Conservation (phyloP, 2,113 vertebrate species). For the Trachemys scripta region DNA sequence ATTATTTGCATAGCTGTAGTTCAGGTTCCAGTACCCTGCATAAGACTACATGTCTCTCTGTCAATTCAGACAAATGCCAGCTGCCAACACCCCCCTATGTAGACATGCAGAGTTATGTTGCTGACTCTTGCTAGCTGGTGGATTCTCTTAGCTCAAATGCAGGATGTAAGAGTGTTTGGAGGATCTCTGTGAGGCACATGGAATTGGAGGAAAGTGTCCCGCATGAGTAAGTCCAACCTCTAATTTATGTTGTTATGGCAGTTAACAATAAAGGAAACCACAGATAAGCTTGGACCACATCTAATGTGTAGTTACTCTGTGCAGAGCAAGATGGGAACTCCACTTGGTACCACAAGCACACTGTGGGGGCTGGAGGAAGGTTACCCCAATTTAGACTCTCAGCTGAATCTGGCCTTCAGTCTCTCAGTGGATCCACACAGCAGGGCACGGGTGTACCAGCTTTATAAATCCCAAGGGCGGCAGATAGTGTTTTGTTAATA, state of each 20-base stretch:
- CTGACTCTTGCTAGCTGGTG: slow-evolving; percentile 13
- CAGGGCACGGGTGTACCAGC: slow-evolving; percentile 68
- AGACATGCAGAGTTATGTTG: slow-evolving; percentile 37
- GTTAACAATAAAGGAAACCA: not conserved
- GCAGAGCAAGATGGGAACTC: not conserved
- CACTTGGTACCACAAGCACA: not conserved
- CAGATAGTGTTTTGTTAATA: slow-evolving; percentile 79
- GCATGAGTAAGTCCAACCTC: not conserved
- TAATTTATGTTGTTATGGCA: not conserved
- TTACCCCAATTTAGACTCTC: not conserved
- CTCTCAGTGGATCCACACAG: slow-evolving; percentile 37
- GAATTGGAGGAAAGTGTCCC: not conserved
- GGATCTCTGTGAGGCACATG: not conserved
- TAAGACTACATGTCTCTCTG: not conserved
- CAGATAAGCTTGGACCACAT: not conserved
- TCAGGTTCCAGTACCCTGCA: not conserved
- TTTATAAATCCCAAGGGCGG: slow-evolving; percentile 79
- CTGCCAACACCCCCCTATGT: not conserved
- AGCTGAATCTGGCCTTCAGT: slow-evolving; percentile 63
- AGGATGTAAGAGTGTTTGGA: not conserved
- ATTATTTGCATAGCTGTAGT: not conserved
- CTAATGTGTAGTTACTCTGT: not conserved
- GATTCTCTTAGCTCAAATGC: slow-evolving; percentile 15
- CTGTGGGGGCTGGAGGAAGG: not conserved
- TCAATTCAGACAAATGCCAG: not conserved